phyloP scores from a whole-genome alignment of 2,888 invertebrate species.

The Leptogaster cylindrica region DNA sequence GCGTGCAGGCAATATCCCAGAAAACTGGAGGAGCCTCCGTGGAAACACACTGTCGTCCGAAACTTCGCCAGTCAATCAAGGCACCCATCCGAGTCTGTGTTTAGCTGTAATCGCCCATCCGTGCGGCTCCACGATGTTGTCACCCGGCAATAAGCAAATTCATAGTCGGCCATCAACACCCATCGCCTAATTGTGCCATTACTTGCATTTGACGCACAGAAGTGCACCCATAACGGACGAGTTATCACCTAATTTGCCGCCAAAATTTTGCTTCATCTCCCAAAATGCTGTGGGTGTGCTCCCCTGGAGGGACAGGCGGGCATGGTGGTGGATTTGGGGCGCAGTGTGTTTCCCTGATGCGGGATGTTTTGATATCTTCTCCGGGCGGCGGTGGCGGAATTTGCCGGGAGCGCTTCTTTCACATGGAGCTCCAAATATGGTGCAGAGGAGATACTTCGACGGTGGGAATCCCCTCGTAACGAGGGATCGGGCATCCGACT shows the following conservation, averaged over 20 bases:
- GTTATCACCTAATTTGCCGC: slow-evolving; percentile 45
- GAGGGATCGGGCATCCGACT: slow-evolving; percentile 14
- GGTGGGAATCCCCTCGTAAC: slow-evolving; percentile 13
- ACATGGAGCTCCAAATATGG: slow-evolving; percentile 35
- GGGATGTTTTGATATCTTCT: slow-evolving; percentile 37
- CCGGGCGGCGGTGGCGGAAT: slow-evolving; percentile 2
- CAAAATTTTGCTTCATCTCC: slow-evolving; percentile 39
- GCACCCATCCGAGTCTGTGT: slow-evolving; percentile 9
- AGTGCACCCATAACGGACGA: slow-evolving; percentile 45
- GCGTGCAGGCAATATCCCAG: background rate
- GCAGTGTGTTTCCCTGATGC: background rate
- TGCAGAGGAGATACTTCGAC: slow-evolving; percentile 8
- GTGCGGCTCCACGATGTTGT: slow-evolving; percentile 1
- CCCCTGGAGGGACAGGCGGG: background rate
- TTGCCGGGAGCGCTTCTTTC: slow-evolving; percentile 20
- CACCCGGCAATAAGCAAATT: slow-evolving; percentile 37
- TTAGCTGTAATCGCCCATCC: slow-evolving; percentile 24
- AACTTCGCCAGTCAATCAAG: slow-evolving; percentile 31
- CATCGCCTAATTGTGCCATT: slow-evolving; percentile 42
- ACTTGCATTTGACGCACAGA: slow-evolving; percentile 44
- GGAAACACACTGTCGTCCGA: background rate
- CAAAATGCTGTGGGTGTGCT: background rate
- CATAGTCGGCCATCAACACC: slow-evolving; percentile 38
- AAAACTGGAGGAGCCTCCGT: too few species aligned
- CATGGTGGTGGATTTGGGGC: too few species aligned